Percentiles rank a stretch among this genome's conserved stretches.
Evolutionary conservation across 1,140 invertebrate genomes (phyloP).

Genomic region (Euwallacea fornicatus): DNA sequence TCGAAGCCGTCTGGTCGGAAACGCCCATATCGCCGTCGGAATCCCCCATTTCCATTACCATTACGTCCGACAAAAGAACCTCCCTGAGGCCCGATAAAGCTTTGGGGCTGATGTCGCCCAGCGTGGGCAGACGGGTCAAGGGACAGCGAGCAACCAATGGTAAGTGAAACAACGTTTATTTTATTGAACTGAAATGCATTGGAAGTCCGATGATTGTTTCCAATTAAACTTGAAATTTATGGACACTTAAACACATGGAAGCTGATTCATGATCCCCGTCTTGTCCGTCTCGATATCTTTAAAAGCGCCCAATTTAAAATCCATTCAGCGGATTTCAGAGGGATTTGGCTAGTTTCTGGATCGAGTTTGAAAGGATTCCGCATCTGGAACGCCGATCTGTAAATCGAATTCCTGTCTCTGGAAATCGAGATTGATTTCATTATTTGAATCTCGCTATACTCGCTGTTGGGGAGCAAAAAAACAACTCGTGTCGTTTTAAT

Average conservation of each 20-base stretch:
- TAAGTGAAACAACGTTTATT: constrained; percentile 54
- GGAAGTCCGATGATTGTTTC: no score
- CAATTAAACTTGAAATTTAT: no score
- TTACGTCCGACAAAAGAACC: constrained; percentile 55
- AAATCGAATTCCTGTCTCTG: no score
- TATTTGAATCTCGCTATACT: no score
- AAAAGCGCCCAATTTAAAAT: background rate
- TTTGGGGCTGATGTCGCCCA: constrained; percentile 70
- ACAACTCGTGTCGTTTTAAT: no score
- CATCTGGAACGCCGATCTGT: no score
- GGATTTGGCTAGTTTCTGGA: background rate
- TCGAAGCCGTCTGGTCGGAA: constrained; percentile 63
- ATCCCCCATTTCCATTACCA: constrained; percentile 50
- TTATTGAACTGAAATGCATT: no score
- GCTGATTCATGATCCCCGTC: background rate
- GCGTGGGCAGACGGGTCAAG: constrained; percentile 70
- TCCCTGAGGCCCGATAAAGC: constrained; percentile 53
- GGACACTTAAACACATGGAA: background rate
- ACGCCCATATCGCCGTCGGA: constrained; percentile 52
- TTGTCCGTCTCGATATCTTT: no score
- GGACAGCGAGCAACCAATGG: constrained; percentile 70
- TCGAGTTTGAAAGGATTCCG: no score
- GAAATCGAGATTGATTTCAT: no score
- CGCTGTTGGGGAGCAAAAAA: no score
- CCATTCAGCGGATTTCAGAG: background rate